Percentiles rank a stretch among this genome's conserved stretches.
Evolutionary conservation across 2,797 vertebrate species (phyloP).

Genomic region (Sylvilagus floridanus): DNA sequence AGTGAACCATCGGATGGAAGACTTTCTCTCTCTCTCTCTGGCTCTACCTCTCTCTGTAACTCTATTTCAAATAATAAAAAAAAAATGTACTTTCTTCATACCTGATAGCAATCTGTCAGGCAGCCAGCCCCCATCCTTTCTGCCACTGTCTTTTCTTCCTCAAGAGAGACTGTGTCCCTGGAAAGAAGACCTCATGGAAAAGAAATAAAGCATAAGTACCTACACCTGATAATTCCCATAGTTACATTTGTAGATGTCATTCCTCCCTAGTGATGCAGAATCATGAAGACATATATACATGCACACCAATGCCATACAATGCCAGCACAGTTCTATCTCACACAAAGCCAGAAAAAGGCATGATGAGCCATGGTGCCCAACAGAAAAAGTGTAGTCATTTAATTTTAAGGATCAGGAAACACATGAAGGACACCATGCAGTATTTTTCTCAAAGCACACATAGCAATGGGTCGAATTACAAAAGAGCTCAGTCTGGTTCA

Average conservation of each 20-base stretch:
- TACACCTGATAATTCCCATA: background rate
- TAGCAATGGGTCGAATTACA: background rate
- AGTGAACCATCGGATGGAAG: too few relatives aligned
- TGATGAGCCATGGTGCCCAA: background rate
- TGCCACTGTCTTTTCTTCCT: slow-evolving; percentile 30
- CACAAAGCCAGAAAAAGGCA: background rate
- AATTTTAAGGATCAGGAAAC: background rate
- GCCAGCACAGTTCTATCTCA: background rate
- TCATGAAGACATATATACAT: background rate
- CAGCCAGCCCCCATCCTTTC: slow-evolving; percentile 1
- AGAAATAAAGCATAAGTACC: background rate
- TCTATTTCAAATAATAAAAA: too few relatives aligned
- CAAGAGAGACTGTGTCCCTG: slow-evolving; percentile 6
- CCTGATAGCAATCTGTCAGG: slow-evolving; percentile 51
- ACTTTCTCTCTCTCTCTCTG: too few relatives aligned
- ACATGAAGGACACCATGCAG: background rate
- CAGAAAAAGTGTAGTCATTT: background rate
- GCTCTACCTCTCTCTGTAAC: too few relatives aligned
- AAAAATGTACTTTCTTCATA: background rate
- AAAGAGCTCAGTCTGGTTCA: background rate
- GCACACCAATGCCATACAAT: background rate
- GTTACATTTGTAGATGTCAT: background rate
- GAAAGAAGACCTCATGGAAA: slow-evolving; percentile 19
- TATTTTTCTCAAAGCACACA: background rate
- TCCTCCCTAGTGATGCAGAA: background rate